Percentiles rank a stretch among this genome's conserved stretches.
phyloP scores from a whole-genome alignment of 2,888 invertebrate species.

The Rotaria sp. region DNA sequence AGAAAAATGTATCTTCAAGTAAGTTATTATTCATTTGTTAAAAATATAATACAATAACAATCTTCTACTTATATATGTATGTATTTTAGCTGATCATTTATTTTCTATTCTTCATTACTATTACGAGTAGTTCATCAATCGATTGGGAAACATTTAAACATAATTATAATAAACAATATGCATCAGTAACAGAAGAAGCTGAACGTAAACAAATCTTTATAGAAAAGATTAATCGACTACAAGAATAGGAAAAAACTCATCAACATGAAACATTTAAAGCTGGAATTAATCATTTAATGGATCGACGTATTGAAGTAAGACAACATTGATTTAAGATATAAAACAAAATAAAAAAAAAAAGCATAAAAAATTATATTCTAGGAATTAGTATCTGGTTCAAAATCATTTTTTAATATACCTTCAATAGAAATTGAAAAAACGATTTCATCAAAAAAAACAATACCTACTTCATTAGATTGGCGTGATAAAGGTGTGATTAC shows the following conservation, averaged over 20 bases:
- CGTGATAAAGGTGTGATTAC: neutral
- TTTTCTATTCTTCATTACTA: neutral
- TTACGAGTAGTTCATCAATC: neutral
- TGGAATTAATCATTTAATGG: constrained; percentile 31
- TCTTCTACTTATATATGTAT: too few relatives aligned
- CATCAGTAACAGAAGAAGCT: constrained; percentile 5
- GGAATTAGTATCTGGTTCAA: neutral
- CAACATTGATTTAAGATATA: neutral
- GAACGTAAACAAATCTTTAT: constrained; percentile 2
- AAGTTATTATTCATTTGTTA: neutral
- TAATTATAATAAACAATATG: constrained; percentile 28
- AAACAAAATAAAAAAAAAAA: neutral
- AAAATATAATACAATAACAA: neutral
- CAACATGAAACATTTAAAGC: neutral
- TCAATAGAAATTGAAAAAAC: constrained; percentile 15
- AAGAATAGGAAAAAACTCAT: neutral
- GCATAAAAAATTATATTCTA: neutral
- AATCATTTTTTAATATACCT: neutral
- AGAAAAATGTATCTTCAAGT: neutral
- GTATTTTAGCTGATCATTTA: neutral
- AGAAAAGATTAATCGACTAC: neutral
- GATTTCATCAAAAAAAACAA: neutral
- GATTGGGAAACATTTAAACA: neutral
- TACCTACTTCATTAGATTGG: constrained; percentile 14
- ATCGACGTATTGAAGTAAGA: neutral